A percentile compares a stretch with the other conserved stretches of the same genome.
Evolutionary conservation across 1,140 invertebrate species (phyloP).

Genomic region (Drosophila equinoxialis): DNA sequence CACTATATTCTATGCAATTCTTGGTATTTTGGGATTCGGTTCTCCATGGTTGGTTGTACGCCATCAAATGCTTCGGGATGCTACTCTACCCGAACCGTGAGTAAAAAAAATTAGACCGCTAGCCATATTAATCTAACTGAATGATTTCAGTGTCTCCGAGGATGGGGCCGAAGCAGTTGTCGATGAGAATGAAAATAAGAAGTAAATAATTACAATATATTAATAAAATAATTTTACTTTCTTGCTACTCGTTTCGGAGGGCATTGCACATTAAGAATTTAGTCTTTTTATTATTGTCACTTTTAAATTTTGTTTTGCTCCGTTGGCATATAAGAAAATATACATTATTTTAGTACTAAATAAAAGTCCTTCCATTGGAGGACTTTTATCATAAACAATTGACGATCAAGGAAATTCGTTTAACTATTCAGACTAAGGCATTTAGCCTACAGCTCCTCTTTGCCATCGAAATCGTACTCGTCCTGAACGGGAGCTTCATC

Average conservation of each 20-base stretch:
- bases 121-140: not conserved
- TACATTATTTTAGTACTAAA: conserved; percentile 40
- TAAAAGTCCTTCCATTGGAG: conserved; percentile 18
- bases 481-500: conserved; percentile 81
- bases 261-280: conserved; percentile 54
- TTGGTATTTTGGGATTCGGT: conserved; percentile 54
- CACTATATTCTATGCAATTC: conserved; percentile 42
- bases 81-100: conserved; percentile 33
- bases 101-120: not conserved
- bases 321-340: conserved; percentile 16
- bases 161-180: not conserved
- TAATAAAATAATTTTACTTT: conserved; percentile 1
- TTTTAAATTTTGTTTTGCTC: not conserved
- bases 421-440: conserved; percentile 28
- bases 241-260: conserved; percentile 14
- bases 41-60: conserved; percentile 58
- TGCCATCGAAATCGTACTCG: conserved; percentile 80
- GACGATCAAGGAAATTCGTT: conserved; percentile 63
- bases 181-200: not conserved
- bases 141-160: conserved; percentile 20
- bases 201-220: not conserved
- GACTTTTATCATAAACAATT: conserved; percentile 24
- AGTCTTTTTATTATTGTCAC: conserved; percentile 38
- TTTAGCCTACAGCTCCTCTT: conserved; percentile 68
- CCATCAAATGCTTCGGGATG: conserved; percentile 60